Evolutionary conservation across 2,888 invertebrate species (phyloP), one percentile per base, ranked within the genome.

Genomic region (Athalia cordata): DNA sequence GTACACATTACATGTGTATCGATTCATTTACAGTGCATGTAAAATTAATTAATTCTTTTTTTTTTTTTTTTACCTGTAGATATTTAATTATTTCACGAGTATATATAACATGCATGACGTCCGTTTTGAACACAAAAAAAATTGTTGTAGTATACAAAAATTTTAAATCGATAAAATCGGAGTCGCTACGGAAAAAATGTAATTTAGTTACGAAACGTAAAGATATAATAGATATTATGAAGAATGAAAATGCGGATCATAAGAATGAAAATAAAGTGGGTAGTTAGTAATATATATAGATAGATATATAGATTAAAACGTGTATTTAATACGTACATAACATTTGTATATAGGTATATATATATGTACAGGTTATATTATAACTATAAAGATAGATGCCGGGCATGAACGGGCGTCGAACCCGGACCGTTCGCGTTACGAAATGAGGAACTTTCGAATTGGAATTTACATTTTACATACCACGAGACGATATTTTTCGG

Each of bases 401-500:
- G 72, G 72, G 72, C 72, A 64, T 62, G 50, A 80, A 81, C 84
- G 87, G 86, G 81, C 86, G 81, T 86, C 86, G 87, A 87, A 87
- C 86, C 84, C 86, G 83, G 86, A 83, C 83, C 82, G 84, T 81
- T 84, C 85, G 81, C 83, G 79, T 87, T 87, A 85, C 83, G 87
- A 87, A 86, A 87, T 86, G 81, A 85, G 86, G 86, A 87, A 87
- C 87, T 87, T 83, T 67, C 77, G 61, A 59, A 77, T 68, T n/a
- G 75, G 61, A 50, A 75, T 62, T 72, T 72, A 57, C 57, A 57
- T 72, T 59, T 72, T 29, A 43, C 72, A 13, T n/a, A 11, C 55
- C 13, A 43, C 13, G 7, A 5, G 5, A 5, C n/a, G 29, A 47
- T 55, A 7, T 29, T 29, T 29, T 29, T 29, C 29, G 29, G 29